phyloP scores from a whole-genome alignment of 2,113 vertebrate species.

The Leptobrachium leishanense region DNA sequence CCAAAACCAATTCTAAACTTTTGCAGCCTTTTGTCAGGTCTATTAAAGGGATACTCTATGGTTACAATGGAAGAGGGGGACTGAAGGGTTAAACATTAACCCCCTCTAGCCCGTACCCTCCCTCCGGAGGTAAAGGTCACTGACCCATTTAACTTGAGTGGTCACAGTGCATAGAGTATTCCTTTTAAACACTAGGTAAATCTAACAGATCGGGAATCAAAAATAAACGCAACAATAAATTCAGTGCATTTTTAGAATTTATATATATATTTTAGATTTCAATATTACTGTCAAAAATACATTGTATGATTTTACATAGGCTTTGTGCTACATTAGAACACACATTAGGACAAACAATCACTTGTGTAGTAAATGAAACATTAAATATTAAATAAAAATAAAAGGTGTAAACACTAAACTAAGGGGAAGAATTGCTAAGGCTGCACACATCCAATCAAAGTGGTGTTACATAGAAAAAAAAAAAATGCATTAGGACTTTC shows the following conservation, averaged over 20 bases:
- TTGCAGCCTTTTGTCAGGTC: too few species aligned
- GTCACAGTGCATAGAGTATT: too few species aligned
- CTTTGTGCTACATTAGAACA: slow-evolving; percentile 97
- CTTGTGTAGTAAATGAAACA: slow-evolving; percentile 95
- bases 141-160: too few species aligned
- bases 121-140: too few species aligned
- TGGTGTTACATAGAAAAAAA: slow-evolving; percentile 96
- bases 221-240: slow-evolving; percentile 68
- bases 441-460: slow-evolving; percentile 94
- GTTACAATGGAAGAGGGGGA: too few species aligned
- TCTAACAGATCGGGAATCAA: slow-evolving; percentile 14
- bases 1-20: too few species aligned
- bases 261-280: slow-evolving; percentile 91
- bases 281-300: slow-evolving; percentile 99
- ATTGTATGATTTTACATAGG: slow-evolving; percentile 95
- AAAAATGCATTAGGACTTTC: slow-evolving; percentile 75
- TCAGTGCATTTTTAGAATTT: slow-evolving; percentile 61
- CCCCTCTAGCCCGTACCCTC: too few species aligned
- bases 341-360: slow-evolving; percentile 82
- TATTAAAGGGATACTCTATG: too few species aligned
- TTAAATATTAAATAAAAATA: slow-evolving; percentile 99
- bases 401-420: slow-evolving; percentile 97
- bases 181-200: too few species aligned
- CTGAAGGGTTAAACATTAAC: too few species aligned
- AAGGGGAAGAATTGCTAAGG: slow-evolving; percentile 89